Percentiles rank a stretch among this genome's conserved stretches.
Conservation (phyloP, 2,888 invertebrate genomes). For the Brenthis ino region DNA sequence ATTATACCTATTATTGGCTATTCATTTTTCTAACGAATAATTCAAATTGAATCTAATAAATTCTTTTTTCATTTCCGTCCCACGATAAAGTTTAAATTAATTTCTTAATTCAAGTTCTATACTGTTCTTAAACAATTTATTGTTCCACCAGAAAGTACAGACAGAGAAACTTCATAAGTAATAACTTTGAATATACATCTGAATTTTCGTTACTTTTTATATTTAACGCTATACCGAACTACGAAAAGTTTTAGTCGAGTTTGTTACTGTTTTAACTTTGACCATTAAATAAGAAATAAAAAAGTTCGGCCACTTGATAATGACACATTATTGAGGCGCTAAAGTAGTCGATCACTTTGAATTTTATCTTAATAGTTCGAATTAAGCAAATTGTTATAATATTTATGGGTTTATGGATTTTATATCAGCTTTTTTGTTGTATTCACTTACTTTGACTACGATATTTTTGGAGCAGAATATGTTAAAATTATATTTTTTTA, state of each 20-base stretch:
- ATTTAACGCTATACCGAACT: slow-evolving; percentile 25
- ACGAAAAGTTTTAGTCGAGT: slow-evolving; percentile 21
- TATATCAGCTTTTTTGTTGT: too few relatives aligned
- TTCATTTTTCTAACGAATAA: too few relatives aligned
- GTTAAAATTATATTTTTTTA: too few relatives aligned
- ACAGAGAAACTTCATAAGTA: slow-evolving; percentile 59
- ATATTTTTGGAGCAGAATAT: too few relatives aligned
- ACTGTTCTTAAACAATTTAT: slow-evolving; percentile 71
- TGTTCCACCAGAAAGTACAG: slow-evolving; percentile 49
- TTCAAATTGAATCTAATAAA: neutral
- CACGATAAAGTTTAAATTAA: slow-evolving; percentile 67
- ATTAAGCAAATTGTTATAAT: slow-evolving; percentile 4
- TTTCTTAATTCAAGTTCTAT: slow-evolving; percentile 65
- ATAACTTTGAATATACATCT: slow-evolving; percentile 30
- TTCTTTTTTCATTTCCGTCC: slow-evolving; percentile 35
- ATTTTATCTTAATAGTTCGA: slow-evolving; percentile 7
- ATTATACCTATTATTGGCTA: too few relatives aligned
- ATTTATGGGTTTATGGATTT: slow-evolving; percentile 4
- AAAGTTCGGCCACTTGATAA: slow-evolving; percentile 18
- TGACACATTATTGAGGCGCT: slow-evolving; percentile 3
- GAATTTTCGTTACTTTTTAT: slow-evolving; percentile 30
- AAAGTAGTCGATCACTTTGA: slow-evolving; percentile 1
- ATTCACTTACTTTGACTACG: too few relatives aligned
- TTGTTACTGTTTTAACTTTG: slow-evolving; percentile 27
- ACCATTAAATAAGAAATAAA: slow-evolving; percentile 25